A percentile compares a stretch with the other conserved stretches of the same genome.
Conservation (phyloP, 1,140 invertebrate genomes). For the Pseudomyrmex cubaensis region DNA sequence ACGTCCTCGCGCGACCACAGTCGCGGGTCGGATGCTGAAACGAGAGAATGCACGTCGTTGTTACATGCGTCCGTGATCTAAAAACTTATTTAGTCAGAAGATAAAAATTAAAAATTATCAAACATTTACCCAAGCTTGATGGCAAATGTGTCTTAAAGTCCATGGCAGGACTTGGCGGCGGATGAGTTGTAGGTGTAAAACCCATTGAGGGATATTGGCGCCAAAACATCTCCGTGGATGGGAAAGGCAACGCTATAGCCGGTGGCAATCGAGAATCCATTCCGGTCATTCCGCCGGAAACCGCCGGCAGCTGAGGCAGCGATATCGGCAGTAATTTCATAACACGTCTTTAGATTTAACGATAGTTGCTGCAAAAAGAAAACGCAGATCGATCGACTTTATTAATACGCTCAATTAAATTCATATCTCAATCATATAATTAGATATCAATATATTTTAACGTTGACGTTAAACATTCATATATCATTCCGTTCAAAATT, state of each 20-base stretch:
- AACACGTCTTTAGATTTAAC: constrained; percentile 75
- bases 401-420: constrained; percentile 7
- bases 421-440: too few relatives aligned
- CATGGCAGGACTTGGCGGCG: constrained; percentile 89
- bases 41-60: constrained; percentile 39
- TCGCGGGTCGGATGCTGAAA: constrained; percentile 93
- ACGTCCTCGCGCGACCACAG: constrained; percentile 97
- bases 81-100: background rate
- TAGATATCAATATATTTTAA: background rate
- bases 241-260: constrained; percentile 89
- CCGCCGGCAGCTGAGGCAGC: constrained; percentile 87
- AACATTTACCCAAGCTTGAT: constrained; percentile 87
- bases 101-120: background rate
- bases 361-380: constrained; percentile 18
- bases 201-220: constrained; percentile 89
- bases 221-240: constrained; percentile 92
- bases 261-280: constrained; percentile 87
- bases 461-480: background rate
- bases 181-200: constrained; percentile 87
- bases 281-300: constrained; percentile 85
- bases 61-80: background rate
- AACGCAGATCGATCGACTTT: background rate
- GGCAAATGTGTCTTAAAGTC: constrained; percentile 95
- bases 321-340: constrained; percentile 89
- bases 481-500: background rate